Evolutionary conservation across 2,888 invertebrate genomes (phyloP).

Genomic region (Nomada hirtipes): DNA sequence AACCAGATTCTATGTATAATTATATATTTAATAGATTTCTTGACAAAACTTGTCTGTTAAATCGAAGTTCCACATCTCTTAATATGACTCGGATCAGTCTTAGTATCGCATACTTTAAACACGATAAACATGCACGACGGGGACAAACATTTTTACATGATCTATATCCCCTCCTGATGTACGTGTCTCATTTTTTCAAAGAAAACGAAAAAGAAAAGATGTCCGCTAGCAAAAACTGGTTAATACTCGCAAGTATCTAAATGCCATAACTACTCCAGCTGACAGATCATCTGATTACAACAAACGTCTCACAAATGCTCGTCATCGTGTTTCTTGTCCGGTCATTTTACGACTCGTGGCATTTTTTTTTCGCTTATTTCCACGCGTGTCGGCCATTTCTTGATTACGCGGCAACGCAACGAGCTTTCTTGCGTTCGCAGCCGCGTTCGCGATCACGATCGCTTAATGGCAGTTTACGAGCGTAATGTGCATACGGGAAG

Average conservation of each 20-base stretch:
- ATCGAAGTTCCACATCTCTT: too few relatives aligned
- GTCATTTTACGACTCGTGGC: neutral
- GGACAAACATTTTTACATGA: too few relatives aligned
- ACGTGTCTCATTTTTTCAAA: too few relatives aligned
- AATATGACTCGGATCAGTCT: too few relatives aligned
- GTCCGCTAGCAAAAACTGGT: too few relatives aligned
- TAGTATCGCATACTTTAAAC: too few relatives aligned
- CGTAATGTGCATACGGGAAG: conserved; percentile 56
- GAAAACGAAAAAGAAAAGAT: too few relatives aligned
- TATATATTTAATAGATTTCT: too few relatives aligned
- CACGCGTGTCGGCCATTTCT: conserved; percentile 2
- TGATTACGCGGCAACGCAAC: conserved; percentile 33
- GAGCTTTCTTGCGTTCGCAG: conserved; percentile 21
- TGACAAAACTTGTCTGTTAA: too few relatives aligned
- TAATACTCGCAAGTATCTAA: neutral
- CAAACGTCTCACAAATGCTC: neutral
- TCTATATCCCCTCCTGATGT: too few relatives aligned
- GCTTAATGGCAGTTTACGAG: conserved; percentile 53
- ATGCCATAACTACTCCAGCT: neutral
- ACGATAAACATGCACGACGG: too few relatives aligned
- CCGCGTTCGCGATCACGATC: conserved; percentile 53
- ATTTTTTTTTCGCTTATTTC: conserved; percentile 12
- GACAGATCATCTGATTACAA: neutral
- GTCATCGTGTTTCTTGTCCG: neutral
- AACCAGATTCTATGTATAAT: too few relatives aligned